Base-by-base conservation (phyloP, 1,140 invertebrate species). In the Helicoverpa armigera region DNA sequence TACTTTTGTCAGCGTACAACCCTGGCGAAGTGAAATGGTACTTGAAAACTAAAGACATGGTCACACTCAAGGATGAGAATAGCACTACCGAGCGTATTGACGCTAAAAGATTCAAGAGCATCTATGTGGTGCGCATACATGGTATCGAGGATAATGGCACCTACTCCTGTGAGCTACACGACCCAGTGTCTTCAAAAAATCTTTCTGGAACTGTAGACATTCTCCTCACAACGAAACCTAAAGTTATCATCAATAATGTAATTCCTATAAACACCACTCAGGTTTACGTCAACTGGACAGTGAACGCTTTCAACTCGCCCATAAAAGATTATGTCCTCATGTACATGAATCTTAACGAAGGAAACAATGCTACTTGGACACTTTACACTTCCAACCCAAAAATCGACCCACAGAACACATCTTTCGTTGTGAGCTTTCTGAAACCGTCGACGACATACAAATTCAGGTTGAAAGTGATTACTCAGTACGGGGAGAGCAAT, bases 211-310 rank as follows among this genome's bases (percentile, higher is more conserved):
- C 85, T 72, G 84, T 95, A 7, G 95, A 96, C 13, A 89, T 97
- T 1, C 95, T 97, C 77, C 96, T 98, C 1, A 95, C 96, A 85
- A 97, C 97, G 83, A 95, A 96, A 82, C 98, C 98, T 3, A 96
- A 96, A 88, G 95, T 98, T 0, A 96, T 95, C 70, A 96, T 98
- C 78, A 97, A 97, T 87, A 96, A 96, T 73, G 96, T 97, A 1
- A 98, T 97, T 90, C 96, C 97, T 0, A 97, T 98, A 7, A 97
- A 97, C 31, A 96, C 96, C 13, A 95, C 95, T 13, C 96, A 97
- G 90, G 96, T 98, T 63, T 98, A 96, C 89, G 86, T 98, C 0
- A 98, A 98, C 90, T 98, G 98, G 98, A 98, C 98, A 0, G 89
- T 98, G 0, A 96, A 97, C 73, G 96, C 97, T 79, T 97, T 97